Evolutionary conservation across 2,888 invertebrate genomes (phyloP), one percentile per base, ranked within the genome.

Genomic region (Drosophila koepferae): DNA sequence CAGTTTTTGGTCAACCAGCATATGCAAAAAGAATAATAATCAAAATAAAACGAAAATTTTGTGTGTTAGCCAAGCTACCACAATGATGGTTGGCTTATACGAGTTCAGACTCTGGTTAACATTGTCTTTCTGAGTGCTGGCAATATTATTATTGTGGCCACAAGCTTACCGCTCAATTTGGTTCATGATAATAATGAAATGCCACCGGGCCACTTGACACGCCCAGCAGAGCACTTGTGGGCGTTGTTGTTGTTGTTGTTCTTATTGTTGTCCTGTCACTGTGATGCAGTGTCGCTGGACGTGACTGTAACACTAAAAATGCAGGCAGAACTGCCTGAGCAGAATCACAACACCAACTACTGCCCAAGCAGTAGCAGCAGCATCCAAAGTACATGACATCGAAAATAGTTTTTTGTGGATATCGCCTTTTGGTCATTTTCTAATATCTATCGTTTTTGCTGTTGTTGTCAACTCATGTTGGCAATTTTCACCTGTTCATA

Each of bases 391-490:
- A 61, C 60, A 81, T 80, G 79, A 77, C 90, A 86, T 80, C 77
- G 88, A 90, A 86, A 82, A 89, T 87, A 76, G 82, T 86, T 90
- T 85, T 48, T 79, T 75, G 49, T 68, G 20, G 55, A 28, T 55
- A 71, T 68, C 68, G 71, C 68, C 70, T 74, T 67, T 86, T 80
- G 87, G 84, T 74, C 86, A 88, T 82, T 87, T 85, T 67, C 71
- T 72, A 82, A 79, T 82, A 85, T 71, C 65, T 75, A 44, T 51
- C 65, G 18, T 49, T 40, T 54, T 60, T 65, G 31, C 51, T 51
- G 62, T 66, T 76, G 76, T 84, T 90, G 90, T 87, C 85, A 85
- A 90, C 88, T 90, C 88, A 90, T 90, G 85, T 90, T 90, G 80
- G 72, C 88, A 90, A 86, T 86, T 86, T 86, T 90, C 88, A 90